These are phyloP conservation scores for Formica selysi DNA, from an alignment of 1,140 invertebrate genomes.

Conservation along the genomic window DNA sequence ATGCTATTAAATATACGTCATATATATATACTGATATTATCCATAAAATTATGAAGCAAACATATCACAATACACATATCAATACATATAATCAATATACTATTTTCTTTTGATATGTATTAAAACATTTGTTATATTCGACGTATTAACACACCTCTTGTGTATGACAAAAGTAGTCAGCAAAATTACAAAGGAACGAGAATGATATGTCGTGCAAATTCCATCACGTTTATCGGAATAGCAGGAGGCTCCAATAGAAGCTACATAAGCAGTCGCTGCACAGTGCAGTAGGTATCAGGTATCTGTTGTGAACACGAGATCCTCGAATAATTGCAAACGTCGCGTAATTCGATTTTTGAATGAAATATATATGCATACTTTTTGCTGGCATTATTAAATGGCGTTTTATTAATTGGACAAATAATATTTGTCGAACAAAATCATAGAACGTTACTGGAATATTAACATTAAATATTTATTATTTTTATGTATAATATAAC, in stretches of 20 bases:
- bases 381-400: constrained; percentile 3
- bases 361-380: not conserved
- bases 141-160: not conserved
- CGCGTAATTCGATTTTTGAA: constrained; percentile 31
- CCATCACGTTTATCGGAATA: constrained; percentile 54
- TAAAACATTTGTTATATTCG: constrained; percentile 1
- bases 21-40: not conserved
- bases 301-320: not conserved
- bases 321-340: constrained; percentile 40
- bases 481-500: not conserved
- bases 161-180: constrained; percentile 1
- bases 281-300: not conserved
- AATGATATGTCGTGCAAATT: constrained; percentile 60
- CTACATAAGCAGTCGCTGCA: constrained; percentile 45
- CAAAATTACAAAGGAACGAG: constrained; percentile 17
- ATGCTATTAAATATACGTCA: not conserved
- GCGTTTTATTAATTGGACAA: too few species aligned
- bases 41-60: not conserved
- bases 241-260: constrained; percentile 21
- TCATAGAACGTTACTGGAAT: too few species aligned
- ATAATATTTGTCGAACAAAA: not conserved
- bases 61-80: not conserved
- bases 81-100: not conserved
- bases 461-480: not conserved
- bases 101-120: not conserved